Conservation (phyloP, 1,140 invertebrate genomes). For the Mylabris phalerata region DNA sequence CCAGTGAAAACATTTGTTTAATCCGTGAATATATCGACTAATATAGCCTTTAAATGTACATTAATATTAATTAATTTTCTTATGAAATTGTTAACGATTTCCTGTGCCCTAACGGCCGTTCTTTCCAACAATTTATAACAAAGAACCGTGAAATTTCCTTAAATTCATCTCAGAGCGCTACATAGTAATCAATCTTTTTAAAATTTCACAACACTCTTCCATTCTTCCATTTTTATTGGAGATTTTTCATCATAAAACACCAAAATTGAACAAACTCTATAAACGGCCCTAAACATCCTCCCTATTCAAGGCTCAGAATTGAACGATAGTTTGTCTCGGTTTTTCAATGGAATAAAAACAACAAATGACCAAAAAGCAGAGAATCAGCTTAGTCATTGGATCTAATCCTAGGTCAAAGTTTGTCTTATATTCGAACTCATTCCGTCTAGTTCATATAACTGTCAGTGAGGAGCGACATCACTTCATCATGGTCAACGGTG, state of each 20-base stretch:
- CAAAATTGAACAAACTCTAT: too few relatives aligned
- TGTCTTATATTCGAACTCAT: constrained; percentile 5
- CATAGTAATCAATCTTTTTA: constrained; percentile 10
- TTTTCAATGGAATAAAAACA: neutral
- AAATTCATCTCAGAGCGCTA: neutral
- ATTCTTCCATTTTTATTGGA: neutral
- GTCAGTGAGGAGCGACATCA: constrained; percentile 14
- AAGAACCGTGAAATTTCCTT: neutral
- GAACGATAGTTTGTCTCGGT: too few relatives aligned
- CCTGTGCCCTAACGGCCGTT: neutral
- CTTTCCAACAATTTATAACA: constrained; percentile 4
- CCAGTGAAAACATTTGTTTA: constrained; percentile 12
- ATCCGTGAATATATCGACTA: constrained; percentile 3
- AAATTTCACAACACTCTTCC: neutral
- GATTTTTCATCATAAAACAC: neutral
- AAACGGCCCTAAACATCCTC: too few relatives aligned
- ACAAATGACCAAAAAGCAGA: constrained; percentile 1
- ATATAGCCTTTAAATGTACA: constrained; percentile 2
- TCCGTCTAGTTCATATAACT: constrained; percentile 16
- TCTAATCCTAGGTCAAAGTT: neutral
- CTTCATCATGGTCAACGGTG: constrained; percentile 16
- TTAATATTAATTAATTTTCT: constrained; percentile 11
- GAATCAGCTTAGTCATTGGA: neutral
- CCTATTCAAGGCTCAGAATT: too few relatives aligned
- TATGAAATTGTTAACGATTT: neutral